phyloP scores from a whole-genome alignment of 2,113 vertebrate species.

The Corydoras maculifer region DNA sequence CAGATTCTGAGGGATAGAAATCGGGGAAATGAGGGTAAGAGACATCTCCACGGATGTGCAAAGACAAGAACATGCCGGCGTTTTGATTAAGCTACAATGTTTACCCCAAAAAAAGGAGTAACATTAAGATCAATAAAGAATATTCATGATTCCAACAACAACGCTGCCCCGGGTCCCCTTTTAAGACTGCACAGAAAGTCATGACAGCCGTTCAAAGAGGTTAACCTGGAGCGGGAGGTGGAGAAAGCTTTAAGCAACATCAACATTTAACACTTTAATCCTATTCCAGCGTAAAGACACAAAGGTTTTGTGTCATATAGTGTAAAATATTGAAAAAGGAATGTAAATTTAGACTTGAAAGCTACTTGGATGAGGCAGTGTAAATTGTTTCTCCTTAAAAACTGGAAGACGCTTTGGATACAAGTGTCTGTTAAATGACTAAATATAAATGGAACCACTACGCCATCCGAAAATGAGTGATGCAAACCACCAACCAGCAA shows the following conservation, averaged over 20 bases:
- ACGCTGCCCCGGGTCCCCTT: background rate
- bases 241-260: background rate
- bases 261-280: background rate
- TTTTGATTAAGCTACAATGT: background rate
- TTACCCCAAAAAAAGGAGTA: background rate
- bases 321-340: too few relatives aligned
- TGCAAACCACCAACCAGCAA: too few relatives aligned
- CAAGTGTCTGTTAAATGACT: too few relatives aligned
- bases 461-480: too few relatives aligned
- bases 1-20: slow-evolving; percentile 76
- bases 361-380: too few relatives aligned
- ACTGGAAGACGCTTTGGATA: too few relatives aligned
- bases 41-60: background rate
- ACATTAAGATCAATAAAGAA: background rate
- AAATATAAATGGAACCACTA: too few relatives aligned
- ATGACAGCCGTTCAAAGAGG: slow-evolving; percentile 7
- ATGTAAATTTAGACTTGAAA: too few relatives aligned
- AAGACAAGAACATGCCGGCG: background rate
- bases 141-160: background rate
- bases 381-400: too few relatives aligned
- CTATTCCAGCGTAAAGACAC: too few relatives aligned
- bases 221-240: slow-evolving; percentile 2
- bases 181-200: slow-evolving; percentile 14
- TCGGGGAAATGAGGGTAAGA: slow-evolving; percentile 29
- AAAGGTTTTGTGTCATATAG: too few relatives aligned